These are phyloP conservation scores for Mastigias papua DNA, from an alignment of 30 jellyfish, hydroid and myxozoan species.

Conservation along the genomic window DNA sequence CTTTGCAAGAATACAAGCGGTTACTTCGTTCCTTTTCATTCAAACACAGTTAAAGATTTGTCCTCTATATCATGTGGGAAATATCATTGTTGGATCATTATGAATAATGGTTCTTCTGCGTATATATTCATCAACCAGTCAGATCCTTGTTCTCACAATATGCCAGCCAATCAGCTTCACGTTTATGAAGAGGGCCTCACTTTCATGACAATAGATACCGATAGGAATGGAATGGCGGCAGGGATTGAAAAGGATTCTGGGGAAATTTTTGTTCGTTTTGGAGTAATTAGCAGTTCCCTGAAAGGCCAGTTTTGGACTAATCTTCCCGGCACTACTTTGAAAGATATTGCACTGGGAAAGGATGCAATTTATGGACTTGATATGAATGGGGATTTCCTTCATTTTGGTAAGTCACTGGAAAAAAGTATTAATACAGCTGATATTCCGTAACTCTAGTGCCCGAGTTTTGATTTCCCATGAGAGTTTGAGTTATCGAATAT, in stretches of 20 bases:
- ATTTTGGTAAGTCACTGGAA: constrained; percentile 8
- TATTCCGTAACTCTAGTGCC: too few relatives aligned
- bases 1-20: background rate
- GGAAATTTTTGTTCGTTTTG: constrained; percentile 15
- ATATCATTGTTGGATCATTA: constrained; percentile 28
- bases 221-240: constrained; percentile 12
- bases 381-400: constrained; percentile 13
- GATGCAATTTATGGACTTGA: constrained; percentile 19
- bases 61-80: constrained; percentile 13
- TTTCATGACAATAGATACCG: constrained; percentile 8
- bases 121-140: constrained; percentile 9
- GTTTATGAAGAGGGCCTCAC: constrained; percentile 7
- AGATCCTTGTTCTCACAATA: background rate
- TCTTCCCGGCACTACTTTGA: constrained; percentile 23
- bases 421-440: too few relatives aligned
- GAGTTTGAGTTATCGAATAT: too few relatives aligned
- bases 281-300: background rate
- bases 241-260: constrained; percentile 2
- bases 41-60: background rate
- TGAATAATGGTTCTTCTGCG: constrained; percentile 4
- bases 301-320: constrained; percentile 8
- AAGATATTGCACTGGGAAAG: constrained; percentile 31
- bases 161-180: background rate
- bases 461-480: too few relatives aligned
- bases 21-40: background rate